phyloP scores from a whole-genome alignment of 2,113 vertebrate genomes.

The Xenotilapia caudafasciata region DNA sequence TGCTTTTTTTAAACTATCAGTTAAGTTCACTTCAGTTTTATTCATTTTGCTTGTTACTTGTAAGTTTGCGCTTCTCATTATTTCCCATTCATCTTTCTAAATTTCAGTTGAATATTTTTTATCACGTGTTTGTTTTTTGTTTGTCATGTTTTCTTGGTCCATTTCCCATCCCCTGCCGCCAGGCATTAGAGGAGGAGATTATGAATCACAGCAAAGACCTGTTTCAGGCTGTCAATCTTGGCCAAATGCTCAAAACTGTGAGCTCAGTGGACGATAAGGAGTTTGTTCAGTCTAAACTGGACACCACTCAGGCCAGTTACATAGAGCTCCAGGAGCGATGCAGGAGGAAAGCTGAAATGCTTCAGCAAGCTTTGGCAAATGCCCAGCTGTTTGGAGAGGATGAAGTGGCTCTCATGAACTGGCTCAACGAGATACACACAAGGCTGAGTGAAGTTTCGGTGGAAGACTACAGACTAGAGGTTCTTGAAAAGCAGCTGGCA shows the following conservation, averaged over 20 bases:
- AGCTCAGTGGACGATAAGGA: constrained; percentile 93
- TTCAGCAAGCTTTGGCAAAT: constrained; percentile 90
- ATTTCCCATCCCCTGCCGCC: constrained; percentile 31
- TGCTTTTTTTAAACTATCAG: not conserved
- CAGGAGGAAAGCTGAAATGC: constrained; percentile 82
- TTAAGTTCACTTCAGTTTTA: not conserved
- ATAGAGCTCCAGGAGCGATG: constrained; percentile 90
- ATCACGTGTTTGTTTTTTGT: constrained; percentile 22
- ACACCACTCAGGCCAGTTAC: constrained; percentile 81
- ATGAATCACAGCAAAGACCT: constrained; percentile 85
- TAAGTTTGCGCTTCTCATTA: constrained; percentile 38
- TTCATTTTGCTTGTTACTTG: constrained; percentile 3
- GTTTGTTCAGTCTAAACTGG: constrained; percentile 89
- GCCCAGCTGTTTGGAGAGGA: constrained; percentile 95
- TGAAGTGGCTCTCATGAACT: constrained; percentile 95
- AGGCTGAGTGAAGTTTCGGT: constrained; percentile 80
- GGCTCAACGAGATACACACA: constrained; percentile 86
- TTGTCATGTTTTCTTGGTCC: constrained; percentile 3
- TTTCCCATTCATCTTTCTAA: constrained; percentile 6
- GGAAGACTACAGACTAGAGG: constrained; percentile 78
- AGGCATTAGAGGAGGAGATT: constrained; percentile 93
- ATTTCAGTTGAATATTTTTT: constrained; percentile 23
- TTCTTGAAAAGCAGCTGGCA: constrained; percentile 81
- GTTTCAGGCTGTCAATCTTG: constrained; percentile 85
- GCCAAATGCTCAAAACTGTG: constrained; percentile 86